These are phyloP conservation scores for Caenorhabditis sp. DNA, from an alignment of 2,888 invertebrate species.

Conservation along the genomic window DNA sequence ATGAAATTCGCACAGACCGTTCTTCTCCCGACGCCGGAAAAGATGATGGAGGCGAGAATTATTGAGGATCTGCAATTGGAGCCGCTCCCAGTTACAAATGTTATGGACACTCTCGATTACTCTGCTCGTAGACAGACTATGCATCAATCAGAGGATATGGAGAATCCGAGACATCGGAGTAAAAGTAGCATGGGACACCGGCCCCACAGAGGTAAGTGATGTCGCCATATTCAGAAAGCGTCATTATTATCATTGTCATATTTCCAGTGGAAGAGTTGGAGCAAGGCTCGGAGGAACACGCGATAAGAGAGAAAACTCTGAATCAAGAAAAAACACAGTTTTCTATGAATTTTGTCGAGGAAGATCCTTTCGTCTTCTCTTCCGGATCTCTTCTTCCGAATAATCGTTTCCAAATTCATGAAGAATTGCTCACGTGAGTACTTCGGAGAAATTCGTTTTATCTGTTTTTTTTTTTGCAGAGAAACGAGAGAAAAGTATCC, in stretches of 20 bases:
- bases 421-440: slow-evolving; percentile 24
- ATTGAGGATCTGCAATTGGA: slow-evolving; percentile 18
- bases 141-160: not conserved
- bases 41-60: not conserved
- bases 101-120: not conserved
- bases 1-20: not conserved
- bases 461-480: slow-evolving; percentile 2
- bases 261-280: slow-evolving; percentile 31
- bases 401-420: slow-evolving; percentile 8
- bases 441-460: not conserved
- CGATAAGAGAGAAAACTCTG: not conserved
- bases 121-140: not conserved
- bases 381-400: slow-evolving; percentile 21
- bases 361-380: slow-evolving; percentile 19
- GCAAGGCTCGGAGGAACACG: not conserved
- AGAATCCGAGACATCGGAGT: slow-evolving; percentile 14
- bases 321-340: not conserved
- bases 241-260: not conserved
- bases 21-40: slow-evolving; percentile 18
- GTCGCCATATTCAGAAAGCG: not conserved
- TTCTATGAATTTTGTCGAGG: not conserved
- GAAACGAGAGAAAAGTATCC: slow-evolving; percentile 16
- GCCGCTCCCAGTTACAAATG: slow-evolving; percentile 3
- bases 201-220: not conserved
- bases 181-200: slow-evolving; percentile 41